Base-by-base conservation (phyloP, 2,888 invertebrate genomes). In the Apeira syringaria region DNA sequence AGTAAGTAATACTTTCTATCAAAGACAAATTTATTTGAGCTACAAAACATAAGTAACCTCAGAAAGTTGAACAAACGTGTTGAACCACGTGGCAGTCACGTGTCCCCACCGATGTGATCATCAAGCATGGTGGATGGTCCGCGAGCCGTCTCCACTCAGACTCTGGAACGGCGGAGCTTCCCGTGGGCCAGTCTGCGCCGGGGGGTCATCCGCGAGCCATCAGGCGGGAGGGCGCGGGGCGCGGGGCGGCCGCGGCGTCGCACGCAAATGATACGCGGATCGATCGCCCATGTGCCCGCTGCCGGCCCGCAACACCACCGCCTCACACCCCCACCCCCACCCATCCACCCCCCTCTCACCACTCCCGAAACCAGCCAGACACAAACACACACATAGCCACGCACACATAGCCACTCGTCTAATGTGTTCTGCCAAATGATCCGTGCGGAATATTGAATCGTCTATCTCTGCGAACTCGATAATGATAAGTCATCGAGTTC, bases 181-280 rank as follows among this genome's bases (percentile, higher is more conserved):
- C 24, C 31, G 27, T 43, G 17, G 38, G 44, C 37, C 28, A 37
- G 43, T 38, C 34, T 38, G 38, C 39, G 38, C 31, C 40, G 40
- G 45, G 45, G 40, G 77, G 73, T 69, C 73, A 72, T 67, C 61
- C 53, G 36, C 51, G 38, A 54, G 68, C 66, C 68, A 63, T 60
- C 59, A 69, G 67, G 30, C 62, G 64, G 49, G 59, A 55, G 59
- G 58, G 56, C n/a, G n/a, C n/a, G n/a, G n/a, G n/a, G n/a, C n/a
- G n/a, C n/a, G n/a, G n/a, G n/a, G n/a, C n/a, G n/a, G n/a, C n/a
- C n/a, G 62, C 53, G 60, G 59, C 70, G 73, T 68, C 75, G 81
- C 83, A 86, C 82, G 85, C 86, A 85, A 88, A 86, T 86, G 85
- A 84, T 82, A 83, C 80, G 68, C 75, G 77, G 80, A 88, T 88